phyloP scores from a whole-genome alignment of 1,140 invertebrate genomes.

The Ephestia elutella region DNA sequence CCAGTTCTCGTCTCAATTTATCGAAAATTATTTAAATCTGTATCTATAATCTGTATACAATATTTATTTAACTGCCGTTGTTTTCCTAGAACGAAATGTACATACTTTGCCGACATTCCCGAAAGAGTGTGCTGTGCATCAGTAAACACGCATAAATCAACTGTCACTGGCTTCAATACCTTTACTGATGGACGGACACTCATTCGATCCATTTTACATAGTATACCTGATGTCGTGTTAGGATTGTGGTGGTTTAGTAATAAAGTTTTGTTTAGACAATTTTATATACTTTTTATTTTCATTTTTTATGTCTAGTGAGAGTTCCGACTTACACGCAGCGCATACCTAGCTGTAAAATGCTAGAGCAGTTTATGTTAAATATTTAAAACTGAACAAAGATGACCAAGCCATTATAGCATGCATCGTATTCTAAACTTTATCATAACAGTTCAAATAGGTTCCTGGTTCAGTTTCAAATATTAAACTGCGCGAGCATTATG shows the following conservation, averaged over 20 bases:
- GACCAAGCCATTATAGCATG: no score
- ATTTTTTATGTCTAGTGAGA: no score
- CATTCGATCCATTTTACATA: constrained; percentile 24
- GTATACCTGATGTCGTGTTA: constrained; percentile 23
- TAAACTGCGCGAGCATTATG: no score
- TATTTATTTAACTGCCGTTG: constrained; percentile 31
- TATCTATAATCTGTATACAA: neutral
- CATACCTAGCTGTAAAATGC: no score
- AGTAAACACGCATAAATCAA: constrained; percentile 40
- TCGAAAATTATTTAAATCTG: constrained; percentile 11
- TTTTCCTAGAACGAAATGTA: constrained; percentile 15
- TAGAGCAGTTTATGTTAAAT: no score
- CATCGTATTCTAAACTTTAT: no score
- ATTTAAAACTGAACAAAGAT: no score
- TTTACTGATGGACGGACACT: constrained; percentile 29
- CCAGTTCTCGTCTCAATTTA: constrained; percentile 2
- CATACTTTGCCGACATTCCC: constrained; percentile 46
- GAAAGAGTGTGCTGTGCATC: constrained; percentile 26
- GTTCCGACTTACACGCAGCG: no score
- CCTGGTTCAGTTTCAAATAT: no score
- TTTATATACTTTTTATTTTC: constrained; percentile 15
- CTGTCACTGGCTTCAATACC: constrained; percentile 49
- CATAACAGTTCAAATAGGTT: no score
- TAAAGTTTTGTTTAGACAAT: constrained; percentile 48
- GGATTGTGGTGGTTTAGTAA: constrained; percentile 62